Base-by-base conservation (phyloP, 2,888 invertebrate species). In the Papilio protenor region DNA sequence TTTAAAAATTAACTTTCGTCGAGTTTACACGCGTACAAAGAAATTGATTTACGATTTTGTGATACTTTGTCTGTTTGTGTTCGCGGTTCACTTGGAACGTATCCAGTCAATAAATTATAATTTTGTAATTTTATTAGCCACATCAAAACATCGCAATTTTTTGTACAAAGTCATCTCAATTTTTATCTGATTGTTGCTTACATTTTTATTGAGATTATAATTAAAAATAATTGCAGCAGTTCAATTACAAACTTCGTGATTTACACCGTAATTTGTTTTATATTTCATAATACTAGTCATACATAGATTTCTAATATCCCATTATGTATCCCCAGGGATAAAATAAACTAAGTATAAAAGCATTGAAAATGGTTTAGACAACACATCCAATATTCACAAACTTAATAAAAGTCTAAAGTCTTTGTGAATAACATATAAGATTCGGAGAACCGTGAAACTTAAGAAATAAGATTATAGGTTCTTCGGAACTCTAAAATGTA, bases 71-170 rank as follows among this genome's bases (percentile, higher is more conserved):
- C 52, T 75, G 59, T 75, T 75, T 73, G 75, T 78, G 57, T 16
- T 47, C 64, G 64, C 47, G 78, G 47, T 73, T 73, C 66, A 78
- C 55, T 78, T 78, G 78, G 78, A 78, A 14, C 75, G 78, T 59
- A 21, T 75, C 78, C 78, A 78, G 75, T 73, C 16, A 33, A 73
- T 78, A 78, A 75, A 78, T 78, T 72, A 78, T 78, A 75, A 72
- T 78, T 78, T 66, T 57, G 78, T 75, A 78, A 78, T 78, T 75
- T 78, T 78, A 75, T 75, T 52, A 33, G 73, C 78, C 75, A 57
- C 75, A 75, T 75, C 72, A 70, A 75, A 61, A 78, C 69, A 61
- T 52, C 40, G 77, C 61, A 6, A 66, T 66, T 64, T 57, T 77
- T 77, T 61, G 21, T 73, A 16, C 52, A 47, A 21, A 69, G 57